Percentiles rank a stretch among this genome's conserved stretches.
Evolutionary conservation across 2,113 vertebrate species (phyloP).

Genomic region (Nothocercus nigrocapillus): DNA sequence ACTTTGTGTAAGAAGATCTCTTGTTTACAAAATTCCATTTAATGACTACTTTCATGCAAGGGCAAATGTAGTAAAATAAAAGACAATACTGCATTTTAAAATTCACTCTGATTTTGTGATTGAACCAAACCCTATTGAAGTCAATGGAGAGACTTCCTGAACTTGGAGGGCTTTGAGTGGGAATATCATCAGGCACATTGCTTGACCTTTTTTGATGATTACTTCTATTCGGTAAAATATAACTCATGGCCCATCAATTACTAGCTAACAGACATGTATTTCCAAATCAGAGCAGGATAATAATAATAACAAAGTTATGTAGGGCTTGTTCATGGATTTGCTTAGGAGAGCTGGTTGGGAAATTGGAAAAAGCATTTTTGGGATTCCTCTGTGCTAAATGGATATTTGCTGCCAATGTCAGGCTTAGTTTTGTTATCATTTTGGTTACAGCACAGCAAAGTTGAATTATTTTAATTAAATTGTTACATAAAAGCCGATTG

Average conservation of each 20-base stretch:
- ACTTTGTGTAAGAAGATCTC: background rate
- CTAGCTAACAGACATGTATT: background rate
- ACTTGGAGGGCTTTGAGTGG: background rate
- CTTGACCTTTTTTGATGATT: background rate
- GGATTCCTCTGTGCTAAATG: background rate
- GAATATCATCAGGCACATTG: background rate
- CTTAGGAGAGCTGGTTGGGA: background rate
- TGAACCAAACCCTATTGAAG: background rate
- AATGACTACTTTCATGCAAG: background rate
- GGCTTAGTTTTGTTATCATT: constrained; percentile 8
- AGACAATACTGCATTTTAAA: background rate
- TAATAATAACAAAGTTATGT: background rate
- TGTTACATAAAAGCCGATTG: constrained; percentile 10
- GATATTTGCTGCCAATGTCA: background rate
- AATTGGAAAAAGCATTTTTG: background rate
- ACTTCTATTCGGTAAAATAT: background rate
- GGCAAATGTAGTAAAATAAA: background rate
- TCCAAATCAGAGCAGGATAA: background rate
- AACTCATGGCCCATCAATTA: background rate
- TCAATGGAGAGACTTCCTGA: background rate
- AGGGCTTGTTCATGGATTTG: background rate
- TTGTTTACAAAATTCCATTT: background rate
- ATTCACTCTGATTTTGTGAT: background rate
- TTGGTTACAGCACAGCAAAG: background rate
- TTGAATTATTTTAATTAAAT: constrained; percentile 44